Evolutionary conservation across 2,113 vertebrate species (phyloP).

Genomic region (Saguinus imperator): DNA sequence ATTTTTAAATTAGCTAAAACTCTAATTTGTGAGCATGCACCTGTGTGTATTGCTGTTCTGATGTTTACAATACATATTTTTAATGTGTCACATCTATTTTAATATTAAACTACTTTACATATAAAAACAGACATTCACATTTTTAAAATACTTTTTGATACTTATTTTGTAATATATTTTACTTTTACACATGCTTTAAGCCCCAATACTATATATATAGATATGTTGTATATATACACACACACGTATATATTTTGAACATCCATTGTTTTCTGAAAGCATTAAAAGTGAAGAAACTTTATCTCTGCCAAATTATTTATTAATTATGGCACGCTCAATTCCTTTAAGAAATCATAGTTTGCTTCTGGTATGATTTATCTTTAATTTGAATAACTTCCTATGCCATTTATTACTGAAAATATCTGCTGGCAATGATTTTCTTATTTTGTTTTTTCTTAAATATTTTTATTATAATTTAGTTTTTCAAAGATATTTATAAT

Average conservation of each 20-base stretch:
- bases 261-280: not conserved
- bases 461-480: not conserved
- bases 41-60: not conserved
- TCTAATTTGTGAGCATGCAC: not conserved
- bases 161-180: not conserved
- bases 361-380: not conserved
- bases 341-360: not conserved
- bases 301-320: rapidly evolving
- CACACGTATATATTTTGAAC: too few species aligned
- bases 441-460: not conserved
- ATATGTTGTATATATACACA: too few species aligned
- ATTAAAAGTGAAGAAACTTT: not conserved
- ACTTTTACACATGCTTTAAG: not conserved
- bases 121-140: not conserved
- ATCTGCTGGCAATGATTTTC: not conserved
- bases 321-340: too few species aligned
- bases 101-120: not conserved
- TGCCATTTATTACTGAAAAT: not conserved
- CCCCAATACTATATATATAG: not conserved
- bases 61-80: not conserved
- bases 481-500: not conserved
- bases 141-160: not conserved
- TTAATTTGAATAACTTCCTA: not conserved
- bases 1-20: not conserved
- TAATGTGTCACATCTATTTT: not conserved